phyloP scores from a whole-genome alignment of 2,797 vertebrate genomes.

The Sebastiscus tertius region DNA sequence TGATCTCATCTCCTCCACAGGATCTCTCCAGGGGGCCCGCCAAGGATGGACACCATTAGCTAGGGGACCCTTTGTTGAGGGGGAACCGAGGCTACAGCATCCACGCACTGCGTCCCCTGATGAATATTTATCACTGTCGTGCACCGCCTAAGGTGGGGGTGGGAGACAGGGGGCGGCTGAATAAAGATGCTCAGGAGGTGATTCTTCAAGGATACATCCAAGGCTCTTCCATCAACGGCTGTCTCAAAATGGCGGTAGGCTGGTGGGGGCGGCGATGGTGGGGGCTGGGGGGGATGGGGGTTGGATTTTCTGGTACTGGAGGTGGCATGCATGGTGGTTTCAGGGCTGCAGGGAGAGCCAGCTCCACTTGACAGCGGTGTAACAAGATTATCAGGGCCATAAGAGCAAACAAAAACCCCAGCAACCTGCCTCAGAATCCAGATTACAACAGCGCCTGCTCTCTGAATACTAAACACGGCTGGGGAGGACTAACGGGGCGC shows the following conservation, averaged over 20 bases:
- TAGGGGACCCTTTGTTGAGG: slow-evolving; percentile 75
- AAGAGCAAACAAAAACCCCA: slow-evolving; percentile 78
- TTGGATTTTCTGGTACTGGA: slow-evolving; percentile 57
- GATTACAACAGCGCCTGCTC: slow-evolving; percentile 70
- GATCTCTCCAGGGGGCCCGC: slow-evolving; percentile 66
- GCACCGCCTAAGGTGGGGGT: slow-evolving; percentile 66
- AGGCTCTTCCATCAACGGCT: slow-evolving; percentile 75
- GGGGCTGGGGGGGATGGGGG: background rate
- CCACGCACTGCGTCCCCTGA: slow-evolving; percentile 57
- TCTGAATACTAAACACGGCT: slow-evolving; percentile 75
- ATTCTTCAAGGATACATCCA: slow-evolving; percentile 81
- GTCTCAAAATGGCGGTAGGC: slow-evolving; percentile 75
- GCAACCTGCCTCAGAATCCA: slow-evolving; percentile 77
- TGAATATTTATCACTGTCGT: slow-evolving; percentile 80
- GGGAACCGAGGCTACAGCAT: slow-evolving; percentile 62
- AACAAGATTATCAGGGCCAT: slow-evolving; percentile 82
- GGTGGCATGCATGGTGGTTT: slow-evolving; percentile 71
- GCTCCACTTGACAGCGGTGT: slow-evolving; percentile 81
- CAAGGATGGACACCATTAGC: slow-evolving; percentile 78
- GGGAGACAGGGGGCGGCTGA: slow-evolving; percentile 58
- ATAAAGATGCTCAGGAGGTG: slow-evolving; percentile 78
- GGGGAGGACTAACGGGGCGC: slow-evolving; percentile 60
- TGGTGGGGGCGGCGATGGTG: slow-evolving; percentile 11
- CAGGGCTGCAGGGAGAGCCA: slow-evolving; percentile 71
- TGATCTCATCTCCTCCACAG: slow-evolving; percentile 67